Evolutionary conservation across 2,113 vertebrate genomes (phyloP), one percentile per base, ranked within the genome.

Genomic region (Melanostigma gelatinosum): DNA sequence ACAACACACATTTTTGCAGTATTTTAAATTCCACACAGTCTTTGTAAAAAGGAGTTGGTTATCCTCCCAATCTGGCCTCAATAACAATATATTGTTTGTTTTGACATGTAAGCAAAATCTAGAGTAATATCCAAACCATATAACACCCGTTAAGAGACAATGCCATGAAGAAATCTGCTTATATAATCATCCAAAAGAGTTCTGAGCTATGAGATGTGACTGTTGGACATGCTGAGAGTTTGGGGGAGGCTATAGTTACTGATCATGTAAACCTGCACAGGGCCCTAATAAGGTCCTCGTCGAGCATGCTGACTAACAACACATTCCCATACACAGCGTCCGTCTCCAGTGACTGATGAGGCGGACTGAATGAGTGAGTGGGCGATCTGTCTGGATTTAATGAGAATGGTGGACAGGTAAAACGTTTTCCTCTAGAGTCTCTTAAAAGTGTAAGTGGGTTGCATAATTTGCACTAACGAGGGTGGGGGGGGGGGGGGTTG

Each of bases 401-500:
- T 84, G 79, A 86, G 75, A 55, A n/a, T 12, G 80, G 75, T 75
- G 83, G 83, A 88, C 89, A 83, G 65, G 85, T 83, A 85, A 63
- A 73, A 42, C 57, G 18, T 50, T 80, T 70, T 66, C 72, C 86
- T 86, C 90, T 13, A 40, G 88, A 87, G 90, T 24, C 65, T 83
- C 38, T 84, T 88, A 74, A 80, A 85, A 72, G 65, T 72, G 70
- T 79, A 80, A 85, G 44, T 79, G 80, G 81, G 75, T 74, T 80
- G 75, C 34, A 75, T 85, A 55, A 89, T 86, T 77, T 67, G 69
- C n/a, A 68, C 87, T 86, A 86, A 91, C 85, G 34, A 85, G 57
- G 6, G 29, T 2, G 22, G 50, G 3, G 57, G 40, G n/a, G 68
- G 18, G 1, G 40, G n/a, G 68, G n/a, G 80, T 34, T 6, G 32